Evolutionary conservation across 2,888 invertebrate genomes (phyloP).

Genomic region (Tuberolachnus salignus): DNA sequence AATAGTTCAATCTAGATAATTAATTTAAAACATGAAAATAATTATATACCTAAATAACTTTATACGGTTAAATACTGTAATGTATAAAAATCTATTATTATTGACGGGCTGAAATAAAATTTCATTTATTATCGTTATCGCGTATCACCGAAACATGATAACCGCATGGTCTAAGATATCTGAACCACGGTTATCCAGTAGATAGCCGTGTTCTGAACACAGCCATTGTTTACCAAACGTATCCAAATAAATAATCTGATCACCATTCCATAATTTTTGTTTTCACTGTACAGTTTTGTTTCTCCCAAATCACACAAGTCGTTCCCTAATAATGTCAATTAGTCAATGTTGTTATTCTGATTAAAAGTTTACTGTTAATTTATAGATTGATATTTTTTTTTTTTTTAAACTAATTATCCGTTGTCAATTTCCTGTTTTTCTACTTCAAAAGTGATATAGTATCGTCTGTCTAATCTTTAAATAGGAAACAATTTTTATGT

Average conservation of each 20-base stretch:
- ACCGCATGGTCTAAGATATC: too few species aligned
- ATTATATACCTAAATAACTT: too few species aligned
- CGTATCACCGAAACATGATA: too few species aligned
- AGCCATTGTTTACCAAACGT: slow-evolving; percentile 48
- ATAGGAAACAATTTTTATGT: neutral
- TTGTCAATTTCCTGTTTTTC: neutral
- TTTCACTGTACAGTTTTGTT: slow-evolving; percentile 23
- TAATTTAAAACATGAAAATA: too few species aligned
- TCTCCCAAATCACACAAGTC: slow-evolving; percentile 49
- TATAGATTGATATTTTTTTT: neutral
- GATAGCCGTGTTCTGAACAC: slow-evolving; percentile 32
- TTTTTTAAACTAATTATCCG: neutral
- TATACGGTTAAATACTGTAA: too few species aligned
- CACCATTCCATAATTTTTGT: slow-evolving; percentile 33
- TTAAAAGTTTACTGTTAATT: slow-evolving; percentile 38
- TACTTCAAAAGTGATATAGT: neutral
- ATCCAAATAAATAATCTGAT: slow-evolving; percentile 49
- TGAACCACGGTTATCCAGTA: too few species aligned
- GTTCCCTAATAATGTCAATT: slow-evolving; percentile 48
- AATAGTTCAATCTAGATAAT: too few species aligned
- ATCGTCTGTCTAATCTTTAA: neutral
- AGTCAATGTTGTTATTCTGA: slow-evolving; percentile 34
- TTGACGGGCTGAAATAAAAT: too few species aligned
- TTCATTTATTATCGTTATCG: too few species aligned
- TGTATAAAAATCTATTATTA: too few species aligned